Percentiles rank a stretch among this genome's conserved stretches.
phyloP scores from a whole-genome alignment of 2,888 invertebrate species.

The Netelia fuscicornis region DNA sequence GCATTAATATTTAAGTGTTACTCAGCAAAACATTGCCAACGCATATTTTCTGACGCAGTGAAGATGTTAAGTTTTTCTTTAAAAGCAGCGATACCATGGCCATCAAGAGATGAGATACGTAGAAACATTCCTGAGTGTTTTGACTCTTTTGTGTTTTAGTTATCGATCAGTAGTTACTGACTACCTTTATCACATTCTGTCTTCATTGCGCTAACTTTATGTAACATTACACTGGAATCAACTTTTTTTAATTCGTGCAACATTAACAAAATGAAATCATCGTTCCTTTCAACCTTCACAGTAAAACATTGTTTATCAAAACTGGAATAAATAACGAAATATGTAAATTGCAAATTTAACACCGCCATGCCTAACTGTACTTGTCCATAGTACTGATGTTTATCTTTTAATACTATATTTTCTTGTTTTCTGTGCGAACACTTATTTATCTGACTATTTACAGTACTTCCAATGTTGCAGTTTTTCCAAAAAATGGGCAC shows the following conservation, averaged over 20 bases:
- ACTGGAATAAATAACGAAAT: slow-evolving; percentile 59
- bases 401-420: slow-evolving; percentile 56
- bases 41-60: not conserved
- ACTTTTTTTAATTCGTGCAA: slow-evolving; percentile 46
- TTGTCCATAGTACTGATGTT: slow-evolving; percentile 63
- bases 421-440: slow-evolving; percentile 39
- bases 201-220: slow-evolving; percentile 31
- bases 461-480: slow-evolving; percentile 41
- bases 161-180: not conserved
- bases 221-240: slow-evolving; percentile 55
- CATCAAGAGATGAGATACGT: slow-evolving; percentile 56
- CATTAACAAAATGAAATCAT: slow-evolving; percentile 53
- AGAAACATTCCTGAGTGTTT: slow-evolving; percentile 70
- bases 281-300: slow-evolving; percentile 46
- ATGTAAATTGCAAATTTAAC: slow-evolving; percentile 48
- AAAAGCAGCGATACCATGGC: slow-evolving; percentile 5
- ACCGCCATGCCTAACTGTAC: slow-evolving; percentile 65
- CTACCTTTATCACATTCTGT: slow-evolving; percentile 1
- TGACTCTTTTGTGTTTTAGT: slow-evolving; percentile 56
- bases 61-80: not conserved
- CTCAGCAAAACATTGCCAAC: not conserved
- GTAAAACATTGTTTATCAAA: slow-evolving; percentile 52
- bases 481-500: slow-evolving; percentile 71
- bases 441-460: slow-evolving; percentile 57
- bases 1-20: not conserved